Conservation (phyloP, 2,113 vertebrate genomes). For the Stomatorhinus ivindoensis region DNA sequence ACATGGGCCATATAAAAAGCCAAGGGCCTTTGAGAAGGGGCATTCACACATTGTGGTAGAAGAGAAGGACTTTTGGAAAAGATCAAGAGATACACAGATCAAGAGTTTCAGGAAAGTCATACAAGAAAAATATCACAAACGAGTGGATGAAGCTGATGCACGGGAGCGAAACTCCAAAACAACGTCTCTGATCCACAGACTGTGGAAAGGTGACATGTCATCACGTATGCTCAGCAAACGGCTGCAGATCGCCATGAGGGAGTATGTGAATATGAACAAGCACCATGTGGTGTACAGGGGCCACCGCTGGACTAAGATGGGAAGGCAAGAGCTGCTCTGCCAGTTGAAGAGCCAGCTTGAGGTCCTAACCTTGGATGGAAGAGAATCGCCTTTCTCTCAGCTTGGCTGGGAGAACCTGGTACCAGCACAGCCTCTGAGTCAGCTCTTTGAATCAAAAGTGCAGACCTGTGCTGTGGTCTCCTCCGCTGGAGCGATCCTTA, state of each 20-base stretch:
- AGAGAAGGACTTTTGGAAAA: background rate
- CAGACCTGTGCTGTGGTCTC: conserved; percentile 76
- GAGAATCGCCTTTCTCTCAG: conserved; percentile 67
- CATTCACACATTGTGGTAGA: background rate
- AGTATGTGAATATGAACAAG: conserved; percentile 64
- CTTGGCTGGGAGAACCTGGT: conserved; percentile 69
- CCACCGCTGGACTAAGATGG: conserved; percentile 37
- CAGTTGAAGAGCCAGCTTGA: conserved; percentile 58
- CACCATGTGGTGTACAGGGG: conserved; percentile 68
- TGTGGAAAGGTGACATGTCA: conserved; percentile 71
- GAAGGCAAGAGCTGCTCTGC: conserved; percentile 60
- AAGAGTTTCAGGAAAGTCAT: background rate
- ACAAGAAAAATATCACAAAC: background rate
- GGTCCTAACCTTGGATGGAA: conserved; percentile 68
- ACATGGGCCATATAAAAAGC: conserved; percentile 1
- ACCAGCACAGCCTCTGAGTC: conserved; percentile 56
- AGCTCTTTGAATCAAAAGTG: conserved; percentile 54
- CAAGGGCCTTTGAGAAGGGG: too few species aligned
- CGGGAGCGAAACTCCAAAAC: conserved; percentile 54
- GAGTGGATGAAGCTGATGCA: conserved; percentile 25
- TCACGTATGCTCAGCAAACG: conserved; percentile 64
- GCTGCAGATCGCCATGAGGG: conserved; percentile 65
- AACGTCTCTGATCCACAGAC: conserved; percentile 61
- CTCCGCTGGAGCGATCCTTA: conserved; percentile 76
- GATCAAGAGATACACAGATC: background rate